These are phyloP conservation scores for Ellobium chinense DNA, from an alignment of 2,888 invertebrate genomes.

Conservation along the genomic window DNA sequence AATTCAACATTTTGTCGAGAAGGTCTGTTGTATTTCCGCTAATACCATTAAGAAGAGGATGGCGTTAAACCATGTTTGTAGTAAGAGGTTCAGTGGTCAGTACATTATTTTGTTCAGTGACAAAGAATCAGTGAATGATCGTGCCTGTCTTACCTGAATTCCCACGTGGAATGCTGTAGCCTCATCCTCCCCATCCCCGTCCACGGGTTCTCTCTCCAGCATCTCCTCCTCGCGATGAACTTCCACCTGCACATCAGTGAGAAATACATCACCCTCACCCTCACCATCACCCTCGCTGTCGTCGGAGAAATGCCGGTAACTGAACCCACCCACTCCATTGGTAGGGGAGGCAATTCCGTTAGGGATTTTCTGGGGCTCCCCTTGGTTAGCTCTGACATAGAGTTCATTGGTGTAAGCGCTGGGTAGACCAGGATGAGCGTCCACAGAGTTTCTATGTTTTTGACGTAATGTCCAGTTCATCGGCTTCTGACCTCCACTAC, in stretches of 20 bases:
- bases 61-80: too few species aligned
- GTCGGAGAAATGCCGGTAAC: not conserved
- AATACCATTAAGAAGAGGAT: too few species aligned
- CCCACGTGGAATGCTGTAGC: not conserved
- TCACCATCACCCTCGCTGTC: not conserved
- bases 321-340: not conserved
- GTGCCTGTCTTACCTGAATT: constrained; percentile 24
- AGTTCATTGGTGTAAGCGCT: too few species aligned
- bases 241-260: not conserved
- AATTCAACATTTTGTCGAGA: too few species aligned
- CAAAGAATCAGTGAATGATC: too few species aligned
- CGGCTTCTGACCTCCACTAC: not conserved
- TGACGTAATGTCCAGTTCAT: not conserved
- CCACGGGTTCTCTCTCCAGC: not conserved
- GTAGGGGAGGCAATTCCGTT: not conserved
- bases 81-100: too few species aligned
- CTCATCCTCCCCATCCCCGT: not conserved
- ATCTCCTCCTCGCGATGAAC: not conserved
- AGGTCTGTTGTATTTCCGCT: too few species aligned
- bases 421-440: too few species aligned
- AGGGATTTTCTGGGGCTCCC: too few species aligned
- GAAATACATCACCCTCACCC: not conserved
- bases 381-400: too few species aligned
- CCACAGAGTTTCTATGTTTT: not conserved
- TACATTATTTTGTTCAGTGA: too few species aligned